A percentile compares a stretch with the other conserved stretches of the same genome.
Conservation (phyloP, 2,113 vertebrate species). For the Myiagra hebetior region DNA sequence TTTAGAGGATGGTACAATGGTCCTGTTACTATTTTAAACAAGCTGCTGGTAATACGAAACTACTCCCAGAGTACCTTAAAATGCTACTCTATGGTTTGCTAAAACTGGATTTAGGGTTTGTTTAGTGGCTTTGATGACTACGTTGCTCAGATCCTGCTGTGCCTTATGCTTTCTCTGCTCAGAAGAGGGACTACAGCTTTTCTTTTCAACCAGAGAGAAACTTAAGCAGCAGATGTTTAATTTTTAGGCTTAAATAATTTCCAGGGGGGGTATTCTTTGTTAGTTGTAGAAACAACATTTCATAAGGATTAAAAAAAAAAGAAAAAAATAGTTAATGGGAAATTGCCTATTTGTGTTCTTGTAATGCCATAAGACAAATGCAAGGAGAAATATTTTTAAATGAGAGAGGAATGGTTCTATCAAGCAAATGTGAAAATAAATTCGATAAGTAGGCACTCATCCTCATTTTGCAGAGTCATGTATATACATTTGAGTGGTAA, state of each 20-base stretch:
- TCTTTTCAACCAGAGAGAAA: neutral
- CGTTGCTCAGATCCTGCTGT: neutral
- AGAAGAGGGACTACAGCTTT: neutral
- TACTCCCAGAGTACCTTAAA: neutral
- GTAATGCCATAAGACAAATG: neutral
- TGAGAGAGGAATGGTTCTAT: neutral
- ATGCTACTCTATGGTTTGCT: neutral
- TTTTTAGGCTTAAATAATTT: neutral
- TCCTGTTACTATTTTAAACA: conserved; percentile 43
- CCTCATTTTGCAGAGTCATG: neutral
- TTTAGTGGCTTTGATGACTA: neutral
- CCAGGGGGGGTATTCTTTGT: neutral
- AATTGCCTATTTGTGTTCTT: neutral
- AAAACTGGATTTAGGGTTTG: neutral
- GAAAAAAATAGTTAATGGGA: neutral
- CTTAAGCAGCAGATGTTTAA: neutral
- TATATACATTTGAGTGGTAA: neutral
- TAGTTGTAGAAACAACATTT: neutral
- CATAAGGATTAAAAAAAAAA: neutral
- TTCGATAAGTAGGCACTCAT: neutral
- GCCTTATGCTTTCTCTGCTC: neutral
- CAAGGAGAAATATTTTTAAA: neutral
- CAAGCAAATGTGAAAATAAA: neutral
- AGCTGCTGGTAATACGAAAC: neutral
- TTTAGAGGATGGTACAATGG: conserved; percentile 24